phyloP scores from a whole-genome alignment of 2,113 vertebrate species.

The Lethenteron reissneri region DNA sequence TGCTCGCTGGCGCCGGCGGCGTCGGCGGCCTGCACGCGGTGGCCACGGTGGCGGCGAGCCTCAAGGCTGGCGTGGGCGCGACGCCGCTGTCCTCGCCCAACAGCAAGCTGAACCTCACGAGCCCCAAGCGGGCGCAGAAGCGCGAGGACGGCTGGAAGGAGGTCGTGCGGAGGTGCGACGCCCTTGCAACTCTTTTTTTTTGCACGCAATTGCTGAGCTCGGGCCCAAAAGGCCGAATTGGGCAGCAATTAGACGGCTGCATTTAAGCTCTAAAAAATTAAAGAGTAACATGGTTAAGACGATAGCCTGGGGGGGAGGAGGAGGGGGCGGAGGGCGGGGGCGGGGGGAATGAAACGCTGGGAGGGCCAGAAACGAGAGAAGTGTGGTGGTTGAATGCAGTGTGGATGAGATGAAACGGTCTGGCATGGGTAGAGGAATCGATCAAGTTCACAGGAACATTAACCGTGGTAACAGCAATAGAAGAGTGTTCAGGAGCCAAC shows the following conservation, averaged over 20 bases:
- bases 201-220: too few relatives aligned
- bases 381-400: too few relatives aligned
- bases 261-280: background rate
- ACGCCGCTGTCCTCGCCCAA: constrained; percentile 4
- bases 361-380: too few relatives aligned
- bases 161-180: constrained; percentile 1
- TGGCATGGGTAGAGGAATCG: too few relatives aligned
- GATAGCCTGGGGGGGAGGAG: background rate
- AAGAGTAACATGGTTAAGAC: background rate
- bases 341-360: too few relatives aligned
- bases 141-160: constrained; percentile 5
- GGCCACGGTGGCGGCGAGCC: background rate
- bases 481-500: too few relatives aligned
- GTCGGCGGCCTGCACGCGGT: background rate
- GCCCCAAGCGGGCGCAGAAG: constrained; percentile 3
- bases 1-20: too few relatives aligned
- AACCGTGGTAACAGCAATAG: too few relatives aligned
- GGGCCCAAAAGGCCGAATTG: too few relatives aligned
- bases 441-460: too few relatives aligned
- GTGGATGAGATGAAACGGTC: too few relatives aligned
- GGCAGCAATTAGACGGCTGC: too few relatives aligned
- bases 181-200: background rate
- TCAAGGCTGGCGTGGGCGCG: background rate
- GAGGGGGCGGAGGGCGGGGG: background rate
- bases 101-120: constrained; percentile 3